phyloP scores from a whole-genome alignment of 2,888 invertebrate species.

The Strigamia maritima region DNA sequence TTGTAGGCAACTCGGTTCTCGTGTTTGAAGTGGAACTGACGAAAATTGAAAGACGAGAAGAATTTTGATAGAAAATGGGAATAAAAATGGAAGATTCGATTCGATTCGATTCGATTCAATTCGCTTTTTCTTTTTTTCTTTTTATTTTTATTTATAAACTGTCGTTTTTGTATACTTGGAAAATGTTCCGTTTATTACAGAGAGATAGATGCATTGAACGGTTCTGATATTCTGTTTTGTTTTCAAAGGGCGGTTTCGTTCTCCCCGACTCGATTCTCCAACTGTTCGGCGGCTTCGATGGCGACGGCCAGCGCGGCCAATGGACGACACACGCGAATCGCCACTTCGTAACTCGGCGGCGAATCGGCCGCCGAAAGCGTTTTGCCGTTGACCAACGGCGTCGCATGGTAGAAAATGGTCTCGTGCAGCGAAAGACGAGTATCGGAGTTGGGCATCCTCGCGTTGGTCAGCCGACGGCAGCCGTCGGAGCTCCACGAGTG shows the following conservation, averaged over 20 bases:
- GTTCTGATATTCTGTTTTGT: background rate
- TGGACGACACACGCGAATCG: slow-evolving; percentile 57
- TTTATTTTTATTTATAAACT: too few species aligned
- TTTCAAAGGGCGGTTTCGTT: background rate
- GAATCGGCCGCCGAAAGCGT: slow-evolving; percentile 45
- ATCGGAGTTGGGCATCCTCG: slow-evolving; percentile 38
- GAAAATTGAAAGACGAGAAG: slow-evolving; percentile 67
- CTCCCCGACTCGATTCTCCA: background rate
- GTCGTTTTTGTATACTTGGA: background rate
- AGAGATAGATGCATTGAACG: background rate
- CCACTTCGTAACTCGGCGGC: slow-evolving; percentile 65
- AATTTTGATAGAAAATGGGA: slow-evolving; percentile 50
- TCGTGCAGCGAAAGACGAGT: slow-evolving; percentile 46
- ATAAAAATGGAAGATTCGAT: too few species aligned
- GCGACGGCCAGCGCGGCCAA: background rate
- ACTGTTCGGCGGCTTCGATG: background rate
- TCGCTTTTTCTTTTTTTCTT: too few species aligned
- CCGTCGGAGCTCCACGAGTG: slow-evolving; percentile 40
- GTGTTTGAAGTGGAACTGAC: slow-evolving; percentile 76
- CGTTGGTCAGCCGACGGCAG: background rate
- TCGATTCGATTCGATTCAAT: too few species aligned
- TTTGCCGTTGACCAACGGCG: slow-evolving; percentile 52
- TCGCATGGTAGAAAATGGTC: slow-evolving; percentile 53
- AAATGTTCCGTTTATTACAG: background rate
- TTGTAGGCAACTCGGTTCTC: slow-evolving; percentile 62